Evolutionary conservation across 2,797 vertebrate genomes (phyloP), one percentile per base, ranked within the genome.

Genomic region (Garrulus glandarius): DNA sequence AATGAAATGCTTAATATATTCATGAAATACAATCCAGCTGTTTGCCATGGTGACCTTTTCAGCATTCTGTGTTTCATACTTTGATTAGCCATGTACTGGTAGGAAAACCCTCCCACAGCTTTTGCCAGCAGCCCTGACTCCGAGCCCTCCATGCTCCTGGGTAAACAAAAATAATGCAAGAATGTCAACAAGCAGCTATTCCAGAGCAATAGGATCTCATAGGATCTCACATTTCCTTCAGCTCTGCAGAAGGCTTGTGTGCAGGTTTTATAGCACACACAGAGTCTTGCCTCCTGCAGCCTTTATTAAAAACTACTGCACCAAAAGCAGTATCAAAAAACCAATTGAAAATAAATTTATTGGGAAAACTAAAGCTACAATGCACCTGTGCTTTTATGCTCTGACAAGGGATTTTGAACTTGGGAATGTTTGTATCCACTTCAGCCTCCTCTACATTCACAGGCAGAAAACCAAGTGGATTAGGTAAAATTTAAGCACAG

Each of bases 41-140:
- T 93, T 84, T 92, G 86, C 83, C 77, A 74, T 1, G 32, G 84
- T 96, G 97, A 97, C 96, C 96, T 97, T 97, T 97, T 93, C 94
- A 93, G 75, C 60, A 93, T 93, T 91, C 92, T 80, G 60, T 64
- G 82, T 91, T 87, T 94, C 84, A n/a, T 82, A 70, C 87, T 96
- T 93, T 96, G 93, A 95, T 97, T 91, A 94, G 85, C 60, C 65
- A 11, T 23, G 47, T 46, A 36, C 50, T 21, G 46, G 70, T 86
- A 75, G 84, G 78, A 88, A 95, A 95, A 76, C 57, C 75, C 56
- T 87, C 85, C 69, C 49, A 22, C 34, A 59, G 81, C 82, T 87
- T 57, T 61, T 74, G 61, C 41, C 63, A 75, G 59, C 61, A 91
- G 69, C 69, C 8, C 79, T 85, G 47, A 39, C 72, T 83, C 39